Evolutionary conservation across 2,113 vertebrate genomes (phyloP).

Genomic region (Ochotona princeps): DNA sequence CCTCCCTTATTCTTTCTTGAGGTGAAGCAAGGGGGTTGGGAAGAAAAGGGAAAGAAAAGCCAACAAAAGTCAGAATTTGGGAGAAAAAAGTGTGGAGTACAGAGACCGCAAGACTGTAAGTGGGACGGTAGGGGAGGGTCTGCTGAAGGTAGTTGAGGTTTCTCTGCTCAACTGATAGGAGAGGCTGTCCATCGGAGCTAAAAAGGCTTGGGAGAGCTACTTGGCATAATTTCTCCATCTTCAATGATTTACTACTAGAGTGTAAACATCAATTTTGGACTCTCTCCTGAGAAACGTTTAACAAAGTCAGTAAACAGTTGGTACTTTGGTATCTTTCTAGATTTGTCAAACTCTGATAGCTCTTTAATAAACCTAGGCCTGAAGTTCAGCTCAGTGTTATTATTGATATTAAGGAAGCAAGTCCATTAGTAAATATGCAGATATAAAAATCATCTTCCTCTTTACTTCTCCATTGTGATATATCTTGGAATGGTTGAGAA

Average conservation of each 20-base stretch:
- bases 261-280: constrained; percentile 76
- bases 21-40: background rate
- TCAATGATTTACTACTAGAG: constrained; percentile 72
- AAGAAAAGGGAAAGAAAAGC: constrained; percentile 15
- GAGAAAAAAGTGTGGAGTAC: background rate
- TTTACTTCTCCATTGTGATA: constrained; percentile 77
- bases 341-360: constrained; percentile 78
- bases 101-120: background rate
- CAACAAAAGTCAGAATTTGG: constrained; percentile 17
- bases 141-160: constrained; percentile 45
- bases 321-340: constrained; percentile 68
- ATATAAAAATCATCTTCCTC: constrained; percentile 70
- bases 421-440: constrained; percentile 67
- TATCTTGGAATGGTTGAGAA: constrained; percentile 80
- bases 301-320: constrained; percentile 65
- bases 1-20: constrained; percentile 24
- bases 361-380: constrained; percentile 72
- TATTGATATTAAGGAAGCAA: constrained; percentile 43
- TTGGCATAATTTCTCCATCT: constrained; percentile 81
- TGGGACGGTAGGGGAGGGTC: constrained; percentile 23
- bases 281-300: constrained; percentile 75
- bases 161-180: constrained; percentile 64
- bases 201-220: constrained; percentile 74
- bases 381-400: constrained; percentile 72
- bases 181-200: constrained; percentile 60